Evolutionary conservation across 2,113 vertebrate genomes (phyloP).

Genomic region (Pelodiscus sinensis): DNA sequence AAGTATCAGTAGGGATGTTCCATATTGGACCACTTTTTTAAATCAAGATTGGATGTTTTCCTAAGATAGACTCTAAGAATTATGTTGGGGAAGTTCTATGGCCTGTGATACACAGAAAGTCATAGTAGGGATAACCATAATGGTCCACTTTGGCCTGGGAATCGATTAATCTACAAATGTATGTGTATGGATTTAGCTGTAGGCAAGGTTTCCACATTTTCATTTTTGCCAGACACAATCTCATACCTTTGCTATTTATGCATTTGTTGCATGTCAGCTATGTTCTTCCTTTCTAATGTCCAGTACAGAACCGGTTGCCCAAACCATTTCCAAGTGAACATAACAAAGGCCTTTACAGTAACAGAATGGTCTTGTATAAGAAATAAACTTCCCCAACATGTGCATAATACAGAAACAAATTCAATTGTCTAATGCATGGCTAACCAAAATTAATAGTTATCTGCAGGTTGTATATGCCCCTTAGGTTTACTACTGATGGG

Average conservation of each 20-base stretch:
- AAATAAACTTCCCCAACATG: fast-evolving
- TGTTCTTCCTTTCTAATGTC: fast-evolving
- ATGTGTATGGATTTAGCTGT: neutral
- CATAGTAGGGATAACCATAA: neutral
- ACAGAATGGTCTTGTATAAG: fast-evolving
- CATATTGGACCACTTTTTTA: neutral
- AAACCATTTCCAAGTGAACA: fast-evolving
- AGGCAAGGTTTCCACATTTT: neutral
- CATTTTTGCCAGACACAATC: neutral
- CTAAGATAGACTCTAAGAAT: neutral
- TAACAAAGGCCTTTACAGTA: fast-evolving
- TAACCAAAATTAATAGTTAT: neutral
- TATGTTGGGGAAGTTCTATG: neutral
- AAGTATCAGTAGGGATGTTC: neutral
- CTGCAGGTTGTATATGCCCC: neutral
- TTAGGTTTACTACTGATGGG: neutral
- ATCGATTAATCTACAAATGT: neutral
- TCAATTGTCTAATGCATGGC: neutral
- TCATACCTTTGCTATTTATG: fast-evolving
- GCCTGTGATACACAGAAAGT: neutral
- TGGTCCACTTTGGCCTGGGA: neutral
- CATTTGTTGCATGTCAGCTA: fast-evolving
- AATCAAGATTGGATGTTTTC: neutral
- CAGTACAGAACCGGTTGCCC: fast-evolving
- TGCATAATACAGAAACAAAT: neutral